Evolutionary conservation across 2,113 vertebrate species (phyloP).

Genomic region (Barbus barbus): DNA sequence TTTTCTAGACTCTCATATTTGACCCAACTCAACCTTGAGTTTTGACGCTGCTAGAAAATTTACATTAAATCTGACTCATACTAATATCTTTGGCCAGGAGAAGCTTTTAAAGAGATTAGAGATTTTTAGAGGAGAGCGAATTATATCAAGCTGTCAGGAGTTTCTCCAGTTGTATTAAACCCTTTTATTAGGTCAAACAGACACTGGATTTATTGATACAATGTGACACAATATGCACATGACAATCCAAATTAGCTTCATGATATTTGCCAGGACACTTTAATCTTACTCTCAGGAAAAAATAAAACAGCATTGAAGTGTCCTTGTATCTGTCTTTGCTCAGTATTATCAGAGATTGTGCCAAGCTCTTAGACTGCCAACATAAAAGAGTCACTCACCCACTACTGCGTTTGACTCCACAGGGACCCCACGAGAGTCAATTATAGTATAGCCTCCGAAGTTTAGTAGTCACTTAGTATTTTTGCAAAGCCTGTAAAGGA

Average conservation of each 20-base stretch:
- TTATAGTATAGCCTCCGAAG: constrained; percentile 30
- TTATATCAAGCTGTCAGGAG: constrained; percentile 42
- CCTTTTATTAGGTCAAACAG: constrained; percentile 44
- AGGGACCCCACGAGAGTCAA: not conserved
- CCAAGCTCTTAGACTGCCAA: constrained; percentile 23
- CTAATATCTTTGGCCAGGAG: constrained; percentile 39
- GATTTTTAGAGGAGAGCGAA: constrained; percentile 22
- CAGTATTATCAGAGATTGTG: constrained; percentile 23
- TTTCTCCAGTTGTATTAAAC: constrained; percentile 14
- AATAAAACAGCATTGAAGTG: not conserved
- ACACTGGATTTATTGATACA: constrained; percentile 20
- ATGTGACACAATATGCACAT: constrained; percentile 20
- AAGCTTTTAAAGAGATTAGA: constrained; percentile 55
- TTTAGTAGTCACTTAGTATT: not conserved
- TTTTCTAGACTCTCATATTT: not conserved
- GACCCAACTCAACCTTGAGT: not conserved
- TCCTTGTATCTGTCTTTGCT: constrained; percentile 27
- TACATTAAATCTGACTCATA: constrained; percentile 26
- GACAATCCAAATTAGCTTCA: constrained; percentile 27
- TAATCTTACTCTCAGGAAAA: constrained; percentile 24
- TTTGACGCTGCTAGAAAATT: constrained; percentile 10
- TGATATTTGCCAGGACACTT: constrained; percentile 23
- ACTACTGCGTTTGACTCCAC: not conserved
- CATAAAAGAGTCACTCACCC: constrained; percentile 1
- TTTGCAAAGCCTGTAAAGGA: constrained; percentile 7